Base-by-base conservation (phyloP, 2,888 invertebrate species). In the Tethea ocularis region DNA sequence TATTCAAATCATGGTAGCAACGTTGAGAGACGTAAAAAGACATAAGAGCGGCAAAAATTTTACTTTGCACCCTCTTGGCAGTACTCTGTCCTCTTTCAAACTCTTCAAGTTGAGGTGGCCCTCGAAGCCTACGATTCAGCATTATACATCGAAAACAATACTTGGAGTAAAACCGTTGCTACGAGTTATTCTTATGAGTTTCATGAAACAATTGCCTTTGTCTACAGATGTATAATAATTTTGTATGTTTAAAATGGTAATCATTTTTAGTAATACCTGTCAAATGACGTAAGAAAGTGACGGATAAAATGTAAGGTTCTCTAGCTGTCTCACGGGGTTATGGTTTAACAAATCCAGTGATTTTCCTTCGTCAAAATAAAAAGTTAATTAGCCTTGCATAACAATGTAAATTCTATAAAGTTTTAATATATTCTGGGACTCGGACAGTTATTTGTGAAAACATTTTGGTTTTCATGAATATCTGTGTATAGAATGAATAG, bases 111-210 rank as follows among this genome's bases (percentile, higher is more conserved):
- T 64, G 80, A 58, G 64, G 15, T 17, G 17, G 61, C 59, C 60
- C 78, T 75, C 68, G 61, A 20, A 46, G 46, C 10, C 20, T 20
- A 20, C 7, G 78, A 81, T 68, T 83, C 84, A 83, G 86, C 85
- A 69, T 72, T 80, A 69, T 75, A 73, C 79, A 77, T 79, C 65
- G 70, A 80, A 78, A 84, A 82, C 80, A 80, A 80, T 74, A 72
- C 77, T 80, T 77, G 66, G 77, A 69, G 67, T 71, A 67, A 68
- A 79, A 74, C 74, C 76, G 75, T 75, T 57, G 61, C 71, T 68
- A 63, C 58, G 72, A 75, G 71, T 71, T 75, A 71, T 74, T 75
- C 73, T 78, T 73, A 71, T 77, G 65, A 79, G 70, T 76, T 77
- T 78, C 72, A 81, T 78, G 73, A 74, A 76, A 75, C 77, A 69